phyloP scores from a whole-genome alignment of 1,140 invertebrate genomes.

The Periplaneta americana region DNA sequence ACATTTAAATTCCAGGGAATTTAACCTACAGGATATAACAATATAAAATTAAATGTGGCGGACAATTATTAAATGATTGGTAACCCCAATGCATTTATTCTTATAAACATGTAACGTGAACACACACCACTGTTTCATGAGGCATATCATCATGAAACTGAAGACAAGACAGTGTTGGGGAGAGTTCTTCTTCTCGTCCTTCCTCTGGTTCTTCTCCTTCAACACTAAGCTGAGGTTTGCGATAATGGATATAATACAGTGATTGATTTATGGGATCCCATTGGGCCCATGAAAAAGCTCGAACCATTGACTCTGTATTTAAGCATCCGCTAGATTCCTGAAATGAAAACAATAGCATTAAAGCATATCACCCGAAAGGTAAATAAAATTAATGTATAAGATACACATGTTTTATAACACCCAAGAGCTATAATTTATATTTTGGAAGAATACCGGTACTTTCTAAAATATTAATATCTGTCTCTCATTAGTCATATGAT shows the following conservation, averaged over 20 bases:
- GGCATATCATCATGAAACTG: constrained; percentile 80
- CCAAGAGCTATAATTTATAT: too few species aligned
- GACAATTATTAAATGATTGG: too few species aligned
- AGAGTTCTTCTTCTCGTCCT: constrained; percentile 22
- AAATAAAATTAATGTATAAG: too few species aligned
- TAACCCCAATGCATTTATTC: too few species aligned
- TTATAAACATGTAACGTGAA: too few species aligned
- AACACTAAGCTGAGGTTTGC: constrained; percentile 55
- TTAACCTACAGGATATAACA: too few species aligned
- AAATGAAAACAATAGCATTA: background rate
- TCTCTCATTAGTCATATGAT: too few species aligned
- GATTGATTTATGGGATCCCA: constrained; percentile 73
- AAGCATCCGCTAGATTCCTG: background rate
- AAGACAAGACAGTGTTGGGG: constrained; percentile 69
- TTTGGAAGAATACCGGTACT: too few species aligned
- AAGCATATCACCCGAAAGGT: background rate
- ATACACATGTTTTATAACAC: too few species aligned
- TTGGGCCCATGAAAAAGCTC: constrained; percentile 74
- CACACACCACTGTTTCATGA: constrained; percentile 77
- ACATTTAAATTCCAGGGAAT: too few species aligned
- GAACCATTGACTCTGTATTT: constrained; percentile 44
- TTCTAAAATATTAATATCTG: too few species aligned
- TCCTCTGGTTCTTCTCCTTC: constrained; percentile 56
- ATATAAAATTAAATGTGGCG: too few species aligned
- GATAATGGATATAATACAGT: constrained; percentile 73